These are phyloP conservation scores for Yponomeuta evonymella DNA, from an alignment of 2,888 invertebrate genomes.

Conservation along the genomic window DNA sequence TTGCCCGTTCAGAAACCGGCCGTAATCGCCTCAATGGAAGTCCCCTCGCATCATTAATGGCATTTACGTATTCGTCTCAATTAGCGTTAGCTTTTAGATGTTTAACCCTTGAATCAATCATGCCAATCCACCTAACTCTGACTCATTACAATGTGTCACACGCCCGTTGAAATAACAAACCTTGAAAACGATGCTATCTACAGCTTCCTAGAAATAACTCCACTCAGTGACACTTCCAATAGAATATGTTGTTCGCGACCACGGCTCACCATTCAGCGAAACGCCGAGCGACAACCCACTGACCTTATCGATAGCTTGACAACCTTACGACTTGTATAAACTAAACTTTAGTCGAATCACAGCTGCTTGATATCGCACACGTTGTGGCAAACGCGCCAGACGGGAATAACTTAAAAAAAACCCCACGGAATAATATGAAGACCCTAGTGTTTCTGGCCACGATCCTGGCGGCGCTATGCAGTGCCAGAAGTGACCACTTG, in stretches of 20 bases:
- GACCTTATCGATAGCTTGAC: background rate
- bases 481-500: conserved; percentile 30
- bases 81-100: background rate
- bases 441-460: background rate
- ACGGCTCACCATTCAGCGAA: background rate
- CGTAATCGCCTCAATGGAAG: no score
- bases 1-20: no score
- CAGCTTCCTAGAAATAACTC: background rate
- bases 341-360: background rate
- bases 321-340: background rate
- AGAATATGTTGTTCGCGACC: background rate
- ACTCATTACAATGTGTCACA: background rate
- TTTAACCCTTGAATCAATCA: background rate
- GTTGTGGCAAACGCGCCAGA: background rate
- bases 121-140: background rate
- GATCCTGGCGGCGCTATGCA: background rate
- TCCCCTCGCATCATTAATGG: no score
- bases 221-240: background rate
- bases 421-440: conserved; percentile 8
- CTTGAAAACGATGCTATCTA: background rate
- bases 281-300: background rate
- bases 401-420: background rate
- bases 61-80: no score
- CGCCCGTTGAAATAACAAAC: background rate
- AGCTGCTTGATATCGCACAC: background rate